Evolutionary conservation across 2,888 invertebrate species (phyloP), one percentile per base, ranked within the genome.

Genomic region (Noctua janthe): DNA sequence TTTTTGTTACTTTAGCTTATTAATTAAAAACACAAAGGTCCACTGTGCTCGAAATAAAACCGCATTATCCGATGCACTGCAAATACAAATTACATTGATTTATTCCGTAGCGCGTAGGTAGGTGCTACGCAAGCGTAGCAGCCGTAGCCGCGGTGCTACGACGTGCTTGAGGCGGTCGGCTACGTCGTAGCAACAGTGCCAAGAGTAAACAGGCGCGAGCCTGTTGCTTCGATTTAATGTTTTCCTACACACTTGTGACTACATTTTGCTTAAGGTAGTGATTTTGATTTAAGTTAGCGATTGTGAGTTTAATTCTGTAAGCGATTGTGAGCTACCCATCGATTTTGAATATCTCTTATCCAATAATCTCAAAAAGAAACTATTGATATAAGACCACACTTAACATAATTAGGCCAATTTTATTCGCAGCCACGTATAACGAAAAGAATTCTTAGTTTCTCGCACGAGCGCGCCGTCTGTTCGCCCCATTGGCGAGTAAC

Each of bases 351-450:
- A 20, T 56, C 6, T 66, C 29, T 47, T 62, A 62, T n/a, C 47
- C 3, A 47, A 43, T 4, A 29, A 35, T n/a, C 13, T 35, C 7
- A 20, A 51, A 64, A 56, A 17, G 15, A 47, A 43, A 67, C 35
- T 51, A 35, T 83, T 23, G 49, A 23, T 29, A 62, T 79, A 81
- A 71, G n/a, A 66, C 76, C 81, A 71, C 49, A 71, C 84, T 74
- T 82, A 82, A 29, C 84, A 71, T 82, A 82, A 83, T 83, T 43
- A 67, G 59, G n/a, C 20, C 71, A 74, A 69, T 82, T 76, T 86
- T 75, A 83, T 86, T 86, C 83, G 35, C 17, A 67, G 64, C 70
- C 85, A 83, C 83, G 85, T 70, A 23, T 17, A 56, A 62, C 69
- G 8, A 71, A 71, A 51, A n/a, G 35, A 72, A 72, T 20, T 43